Evolutionary conservation across 53 echinoderm and acorn worm genomes (phyloP), one percentile per base, ranked within the genome.

Genomic region (Temnopleurus reevesii): DNA sequence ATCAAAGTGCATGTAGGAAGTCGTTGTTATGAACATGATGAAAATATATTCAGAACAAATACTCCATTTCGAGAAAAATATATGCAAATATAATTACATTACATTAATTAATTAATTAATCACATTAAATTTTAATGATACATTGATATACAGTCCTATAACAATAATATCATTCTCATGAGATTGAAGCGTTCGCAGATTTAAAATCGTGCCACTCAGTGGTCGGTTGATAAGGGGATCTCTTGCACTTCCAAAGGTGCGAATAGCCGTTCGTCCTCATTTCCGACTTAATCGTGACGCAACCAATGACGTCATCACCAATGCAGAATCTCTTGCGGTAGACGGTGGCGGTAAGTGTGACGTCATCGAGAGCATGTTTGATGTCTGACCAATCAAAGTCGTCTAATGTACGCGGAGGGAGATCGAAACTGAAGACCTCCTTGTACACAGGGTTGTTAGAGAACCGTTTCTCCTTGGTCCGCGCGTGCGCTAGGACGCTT

Each of bases 401-500:
- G 45, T 66, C 88, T 0, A 30, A 17, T 9, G 65, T 3, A 46
- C 34, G 35, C 56, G 41, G n/a, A 5, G 89, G 81, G 3, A 93
- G 35, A 12, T 81, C 59, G 0, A 90, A 87, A 23, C 46, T 49
- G 90, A 90, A 93, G 0, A 77, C 90, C 60, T 93, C 66, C 60
- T 93, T 93, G 90, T 45, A 93, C 8, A 92, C 90, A 5, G 90
- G 90, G 80, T 90, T 90, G 41, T 47, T 28, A 33, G 86, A 53
- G 47, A 89, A 47, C 12, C 4, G n/a, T 23, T 45, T 51, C 34
- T 19, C 30, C 76, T 90, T 93, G n/a, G 93, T 93, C 8, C 59
- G 55, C 17, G 21, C 65, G 34, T 18, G 17, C 17, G 45, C 23
- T 7, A 25, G 38, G 0, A 59, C 12, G 17, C 12, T 13, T 24